A percentile compares a stretch with the other conserved stretches of the same genome.
These are phyloP conservation scores for Platanista minor DNA, from an alignment of 2,113 vertebrate genomes.

Conservation along the genomic window DNA sequence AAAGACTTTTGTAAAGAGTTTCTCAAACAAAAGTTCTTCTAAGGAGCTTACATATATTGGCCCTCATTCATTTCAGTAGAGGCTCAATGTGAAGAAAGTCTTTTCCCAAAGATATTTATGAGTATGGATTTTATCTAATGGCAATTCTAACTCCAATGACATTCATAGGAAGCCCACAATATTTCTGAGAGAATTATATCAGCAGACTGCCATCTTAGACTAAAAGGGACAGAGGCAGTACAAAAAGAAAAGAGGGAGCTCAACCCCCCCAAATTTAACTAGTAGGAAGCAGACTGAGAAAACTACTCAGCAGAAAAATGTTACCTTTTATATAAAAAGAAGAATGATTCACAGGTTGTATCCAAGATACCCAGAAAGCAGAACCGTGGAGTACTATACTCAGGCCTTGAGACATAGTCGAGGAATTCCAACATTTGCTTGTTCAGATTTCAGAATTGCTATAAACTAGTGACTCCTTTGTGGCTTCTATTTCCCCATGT, in stretches of 20 bases:
- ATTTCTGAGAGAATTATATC: neutral
- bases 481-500: neutral
- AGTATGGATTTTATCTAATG: neutral
- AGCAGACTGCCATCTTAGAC: neutral
- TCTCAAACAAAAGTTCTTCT: neutral
- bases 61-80: neutral
- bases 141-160: neutral
- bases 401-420: neutral
- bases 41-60: neutral
- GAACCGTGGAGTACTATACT: neutral
- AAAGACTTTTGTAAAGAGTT: neutral
- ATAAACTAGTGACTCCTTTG: neutral
- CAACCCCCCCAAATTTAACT: neutral
- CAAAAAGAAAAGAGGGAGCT: neutral
- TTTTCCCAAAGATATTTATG: neutral
- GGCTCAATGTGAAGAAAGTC: neutral
- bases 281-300: neutral
- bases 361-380: neutral
- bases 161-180: neutral
- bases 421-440: neutral
- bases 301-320: neutral
- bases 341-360: neutral
- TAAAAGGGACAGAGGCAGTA: neutral
- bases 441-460: neutral
- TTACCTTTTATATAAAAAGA: neutral